A percentile compares a stretch with the other conserved stretches of the same genome.
Conservation (phyloP, 1,140 invertebrate genomes). For the Galleria mellonella region DNA sequence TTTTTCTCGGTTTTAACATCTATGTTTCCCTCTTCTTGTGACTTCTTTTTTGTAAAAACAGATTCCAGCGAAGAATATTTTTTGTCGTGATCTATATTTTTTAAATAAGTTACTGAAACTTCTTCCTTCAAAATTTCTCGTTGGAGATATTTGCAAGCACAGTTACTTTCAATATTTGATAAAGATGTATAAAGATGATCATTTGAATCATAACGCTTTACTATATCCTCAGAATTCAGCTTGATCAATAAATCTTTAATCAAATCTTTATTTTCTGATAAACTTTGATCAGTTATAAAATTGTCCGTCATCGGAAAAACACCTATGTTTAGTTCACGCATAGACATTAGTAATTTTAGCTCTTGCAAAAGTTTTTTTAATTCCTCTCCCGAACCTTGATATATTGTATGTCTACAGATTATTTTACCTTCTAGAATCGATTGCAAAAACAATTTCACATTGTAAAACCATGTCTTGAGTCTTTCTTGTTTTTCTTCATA, state of each 20-base stretch:
- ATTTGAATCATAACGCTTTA: neutral
- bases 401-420: constrained; percentile 9
- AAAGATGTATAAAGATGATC: neutral
- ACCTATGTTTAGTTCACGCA: constrained; percentile 11
- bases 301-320: constrained; percentile 4
- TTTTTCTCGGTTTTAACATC: no score
- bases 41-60: no score
- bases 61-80: no score
- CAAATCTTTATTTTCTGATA: constrained; percentile 11
- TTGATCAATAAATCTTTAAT: constrained; percentile 9
- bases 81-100: no score
- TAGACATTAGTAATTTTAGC: constrained; percentile 11
- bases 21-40: no score
- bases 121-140: no score
- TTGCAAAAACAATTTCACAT: constrained; percentile 16
- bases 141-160: no score
- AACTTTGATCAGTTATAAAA: neutral
- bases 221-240: neutral
- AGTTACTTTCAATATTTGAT: no score
- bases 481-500: constrained; percentile 8
- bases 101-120: no score
- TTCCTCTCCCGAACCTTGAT: constrained; percentile 12
- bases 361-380: constrained; percentile 16
- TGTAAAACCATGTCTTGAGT: constrained; percentile 15
- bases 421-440: constrained; percentile 10